These are phyloP conservation scores for Paramormyrops kingsleyae DNA, from an alignment of 2,113 vertebrate genomes.

Conservation along the genomic window DNA sequence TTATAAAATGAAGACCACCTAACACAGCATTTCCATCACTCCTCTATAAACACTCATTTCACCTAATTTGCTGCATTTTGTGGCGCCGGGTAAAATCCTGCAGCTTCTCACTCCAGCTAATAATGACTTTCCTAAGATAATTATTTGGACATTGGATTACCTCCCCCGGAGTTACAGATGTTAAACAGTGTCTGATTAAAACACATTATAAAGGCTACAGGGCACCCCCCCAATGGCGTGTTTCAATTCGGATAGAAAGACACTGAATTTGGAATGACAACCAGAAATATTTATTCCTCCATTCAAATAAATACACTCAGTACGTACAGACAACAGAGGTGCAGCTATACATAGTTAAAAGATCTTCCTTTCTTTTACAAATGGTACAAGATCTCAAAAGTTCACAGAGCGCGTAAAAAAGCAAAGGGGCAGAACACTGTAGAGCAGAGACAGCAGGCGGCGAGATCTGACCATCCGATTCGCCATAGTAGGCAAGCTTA, in stretches of 20 bases:
- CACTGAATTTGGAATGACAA: constrained; percentile 12
- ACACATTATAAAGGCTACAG: not conserved
- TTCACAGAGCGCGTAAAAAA: constrained; percentile 9
- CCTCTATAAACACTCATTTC: not conserved
- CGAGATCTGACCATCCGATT: constrained; percentile 13
- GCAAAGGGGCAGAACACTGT: not conserved
- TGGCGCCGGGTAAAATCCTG: not conserved
- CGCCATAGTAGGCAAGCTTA: constrained; percentile 15
- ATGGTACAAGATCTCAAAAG: constrained; percentile 16
- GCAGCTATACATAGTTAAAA: constrained; percentile 25
- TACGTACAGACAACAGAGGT: constrained; percentile 40
- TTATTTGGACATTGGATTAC: not conserved
- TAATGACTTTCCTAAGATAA: not conserved
- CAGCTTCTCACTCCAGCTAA: not conserved
- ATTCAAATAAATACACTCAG: constrained; percentile 58
- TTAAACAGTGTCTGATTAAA: not conserved
- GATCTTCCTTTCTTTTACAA: constrained; percentile 26
- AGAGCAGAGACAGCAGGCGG: not conserved
- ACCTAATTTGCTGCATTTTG: not conserved
- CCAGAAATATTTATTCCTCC: constrained; percentile 54
- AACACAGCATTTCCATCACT: not conserved
- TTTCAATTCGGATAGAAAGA: not conserved
- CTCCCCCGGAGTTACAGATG: not conserved
- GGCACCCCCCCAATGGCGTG: not conserved
- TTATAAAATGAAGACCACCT: not conserved